phyloP scores from a whole-genome alignment of 37 sponge, comb jelly and placozoan species.

The Axinella damicornis region DNA sequence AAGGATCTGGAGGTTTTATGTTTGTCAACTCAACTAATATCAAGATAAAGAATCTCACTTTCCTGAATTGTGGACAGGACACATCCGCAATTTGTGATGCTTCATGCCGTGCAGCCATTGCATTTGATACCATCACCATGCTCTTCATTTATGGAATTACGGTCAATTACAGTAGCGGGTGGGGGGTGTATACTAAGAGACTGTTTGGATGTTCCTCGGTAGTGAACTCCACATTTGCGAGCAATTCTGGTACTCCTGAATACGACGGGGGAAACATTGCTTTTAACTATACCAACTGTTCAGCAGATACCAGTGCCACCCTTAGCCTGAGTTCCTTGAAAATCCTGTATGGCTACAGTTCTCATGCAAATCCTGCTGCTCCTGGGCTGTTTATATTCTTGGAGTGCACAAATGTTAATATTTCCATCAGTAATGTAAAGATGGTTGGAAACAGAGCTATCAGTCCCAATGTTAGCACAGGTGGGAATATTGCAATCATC shows the following conservation, averaged over 20 bases:
- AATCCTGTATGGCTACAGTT: neutral
- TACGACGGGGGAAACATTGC: neutral
- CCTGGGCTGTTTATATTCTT: neutral
- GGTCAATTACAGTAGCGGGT: neutral
- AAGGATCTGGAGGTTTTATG: too few species aligned
- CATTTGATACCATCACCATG: neutral
- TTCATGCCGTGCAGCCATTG: neutral
- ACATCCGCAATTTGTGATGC: too few species aligned
- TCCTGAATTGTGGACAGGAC: too few species aligned
- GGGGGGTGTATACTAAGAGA: neutral
- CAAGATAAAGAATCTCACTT: too few species aligned
- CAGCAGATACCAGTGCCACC: neutral
- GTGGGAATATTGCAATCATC: slow-evolving; percentile 2
- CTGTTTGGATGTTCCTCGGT: neutral
- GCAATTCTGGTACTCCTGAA: neutral
- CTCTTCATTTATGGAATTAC: neutral
- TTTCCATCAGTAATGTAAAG: neutral
- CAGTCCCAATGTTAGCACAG: neutral
- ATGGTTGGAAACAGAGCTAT: neutral
- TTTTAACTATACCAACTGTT: neutral
- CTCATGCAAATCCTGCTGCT: neutral
- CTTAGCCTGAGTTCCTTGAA: neutral
- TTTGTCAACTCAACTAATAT: too few species aligned
- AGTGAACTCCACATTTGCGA: neutral
- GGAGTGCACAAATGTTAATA: neutral